Base-by-base conservation (phyloP, 1,140 invertebrate genomes). In the Solenopsis invicta region DNA sequence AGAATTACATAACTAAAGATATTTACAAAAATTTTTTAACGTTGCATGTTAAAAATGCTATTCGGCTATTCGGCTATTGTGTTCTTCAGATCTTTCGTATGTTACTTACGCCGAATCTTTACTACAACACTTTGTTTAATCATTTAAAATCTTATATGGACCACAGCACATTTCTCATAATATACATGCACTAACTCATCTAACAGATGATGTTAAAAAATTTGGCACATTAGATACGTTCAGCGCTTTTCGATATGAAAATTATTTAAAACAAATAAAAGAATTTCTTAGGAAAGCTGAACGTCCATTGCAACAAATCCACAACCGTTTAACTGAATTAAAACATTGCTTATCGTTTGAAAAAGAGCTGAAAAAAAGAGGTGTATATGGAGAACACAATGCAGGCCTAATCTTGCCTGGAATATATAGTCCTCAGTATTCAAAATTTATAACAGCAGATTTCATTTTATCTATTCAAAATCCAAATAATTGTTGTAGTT, bases 191-290 rank as follows among this genome's bases (percentile, higher is more conserved):
- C n/a, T n/a, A n/a, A n/a, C n/a, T n/a, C n/a, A n/a, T n/a, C n/a
- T n/a, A n/a, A n/a, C n/a, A n/a, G n/a, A n/a, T n/a, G n/a, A n/a
- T n/a, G n/a, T n/a, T n/a, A n/a, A n/a, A n/a, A n/a, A n/a, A n/a
- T n/a, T n/a, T n/a, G n/a, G n/a, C n/a, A n/a, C n/a, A n/a, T n/a
- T n/a, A n/a, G n/a, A n/a, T n/a, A n/a, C n/a, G n/a, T n/a, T n/a
- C n/a, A n/a, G n/a, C n/a, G n/a, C n/a, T n/a, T n/a, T n/a, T n/a
- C 21, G 21, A 50, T 71, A 71, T 16, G n/a, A 67, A 45, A 67
- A 67, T 67, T 67, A 67, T 67, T 67, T 45, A 21, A 67, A 2
- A 67, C 45, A 4, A 67, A 45, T 67, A 13, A 67, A 67, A 67
- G 37, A 21, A 3, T 67, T n/a, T 13, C 18, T 67, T 45, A 67